These are phyloP conservation scores for Cistogaster globosa DNA, from an alignment of 2,888 invertebrate genomes.

Conservation along the genomic window DNA sequence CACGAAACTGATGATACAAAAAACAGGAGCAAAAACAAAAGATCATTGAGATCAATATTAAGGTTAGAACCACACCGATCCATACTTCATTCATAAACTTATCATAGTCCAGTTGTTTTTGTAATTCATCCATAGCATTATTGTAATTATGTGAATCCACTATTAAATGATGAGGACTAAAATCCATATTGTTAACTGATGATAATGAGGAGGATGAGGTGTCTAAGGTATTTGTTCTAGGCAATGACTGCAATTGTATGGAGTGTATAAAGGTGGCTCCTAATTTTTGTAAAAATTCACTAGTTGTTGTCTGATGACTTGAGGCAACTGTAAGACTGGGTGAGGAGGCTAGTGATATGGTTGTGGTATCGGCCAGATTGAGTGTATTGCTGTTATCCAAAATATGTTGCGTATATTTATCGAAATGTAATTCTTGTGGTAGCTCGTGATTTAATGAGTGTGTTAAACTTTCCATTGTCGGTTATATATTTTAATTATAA, in stretches of 20 bases:
- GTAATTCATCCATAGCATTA: constrained; percentile 77
- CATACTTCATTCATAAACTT: constrained; percentile 86
- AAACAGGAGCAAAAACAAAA: constrained; percentile 87
- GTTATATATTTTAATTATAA: constrained; percentile 46
- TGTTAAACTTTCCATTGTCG: constrained; percentile 79
- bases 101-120: constrained; percentile 84
- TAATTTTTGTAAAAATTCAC: constrained; percentile 80
- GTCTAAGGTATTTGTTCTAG: constrained; percentile 35
- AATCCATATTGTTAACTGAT: constrained; percentile 72
- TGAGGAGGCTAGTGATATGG: constrained; percentile 74
- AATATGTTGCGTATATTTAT: constrained; percentile 79
- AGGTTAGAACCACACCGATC: constrained; percentile 86
- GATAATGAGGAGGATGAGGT: constrained; percentile 8
- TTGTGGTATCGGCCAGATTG: constrained; percentile 60
- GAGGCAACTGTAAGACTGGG: constrained; percentile 74
- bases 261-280: constrained; percentile 80
- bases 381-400: constrained; percentile 75
- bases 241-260: constrained; percentile 75
- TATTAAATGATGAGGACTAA: constrained; percentile 77
- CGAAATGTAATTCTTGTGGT: constrained; percentile 80
- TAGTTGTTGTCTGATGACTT: constrained; percentile 61
- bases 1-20: constrained; percentile 86
- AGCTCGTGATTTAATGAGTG: constrained; percentile 80
- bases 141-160: constrained; percentile 77
- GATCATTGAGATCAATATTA: constrained; percentile 86